A percentile compares a stretch with the other conserved stretches of the same genome.
Conservation (phyloP, 2,888 invertebrate genomes). For the Anaspis maculata region DNA sequence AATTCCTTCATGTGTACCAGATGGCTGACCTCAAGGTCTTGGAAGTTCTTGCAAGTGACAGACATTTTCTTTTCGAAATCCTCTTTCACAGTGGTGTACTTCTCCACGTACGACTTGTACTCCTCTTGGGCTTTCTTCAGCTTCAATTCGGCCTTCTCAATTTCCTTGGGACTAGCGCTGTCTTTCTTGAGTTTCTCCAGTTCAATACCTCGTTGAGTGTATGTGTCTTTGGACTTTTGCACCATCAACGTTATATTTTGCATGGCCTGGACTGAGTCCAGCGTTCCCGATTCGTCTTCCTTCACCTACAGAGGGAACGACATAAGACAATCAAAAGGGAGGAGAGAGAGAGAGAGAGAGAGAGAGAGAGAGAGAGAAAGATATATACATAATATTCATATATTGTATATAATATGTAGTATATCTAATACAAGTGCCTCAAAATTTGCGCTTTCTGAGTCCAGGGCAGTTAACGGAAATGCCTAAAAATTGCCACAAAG, state of each 20-base stretch:
- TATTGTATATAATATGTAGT: too few relatives aligned
- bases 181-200: constrained; percentile 86
- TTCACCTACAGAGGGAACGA: constrained; percentile 55
- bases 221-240: constrained; percentile 88
- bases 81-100: constrained; percentile 82
- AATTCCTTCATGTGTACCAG: constrained; percentile 93
- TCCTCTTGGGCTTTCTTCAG: constrained; percentile 92
- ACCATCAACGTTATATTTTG: constrained; percentile 82
- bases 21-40: constrained; percentile 90
- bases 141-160: constrained; percentile 89
- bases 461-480: too few relatives aligned
- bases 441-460: too few relatives aligned
- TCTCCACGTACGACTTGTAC: constrained; percentile 83
- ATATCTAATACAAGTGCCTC: too few relatives aligned
- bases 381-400: too few relatives aligned
- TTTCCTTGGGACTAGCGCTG: constrained; percentile 81
- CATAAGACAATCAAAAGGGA: too few relatives aligned
- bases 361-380: too few relatives aligned
- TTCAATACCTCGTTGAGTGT: constrained; percentile 78
- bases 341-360: too few relatives aligned
- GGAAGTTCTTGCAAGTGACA: constrained; percentile 85
- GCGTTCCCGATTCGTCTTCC: constrained; percentile 87
- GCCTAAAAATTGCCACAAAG: too few relatives aligned
- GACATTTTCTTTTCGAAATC: constrained; percentile 97
- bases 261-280: constrained; percentile 82